Percentiles rank a stretch among this genome's conserved stretches.
Conservation (phyloP, 2,113 vertebrate genomes). For the Atrichornis clamosus region DNA sequence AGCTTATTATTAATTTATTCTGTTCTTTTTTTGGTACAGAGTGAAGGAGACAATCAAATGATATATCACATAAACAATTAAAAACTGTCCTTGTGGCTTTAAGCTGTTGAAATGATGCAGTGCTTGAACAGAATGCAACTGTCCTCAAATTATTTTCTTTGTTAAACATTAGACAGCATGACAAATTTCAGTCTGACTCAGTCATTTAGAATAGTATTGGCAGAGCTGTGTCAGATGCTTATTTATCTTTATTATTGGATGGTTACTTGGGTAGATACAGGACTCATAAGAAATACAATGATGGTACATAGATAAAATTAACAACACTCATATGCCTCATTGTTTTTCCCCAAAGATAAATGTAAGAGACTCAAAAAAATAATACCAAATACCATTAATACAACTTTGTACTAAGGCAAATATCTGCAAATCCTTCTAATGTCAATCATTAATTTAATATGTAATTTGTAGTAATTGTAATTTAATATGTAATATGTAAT, state of each 20-base stretch:
- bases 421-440: not conserved
- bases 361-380: not conserved
- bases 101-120: constrained; percentile 53
- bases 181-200: constrained; percentile 55
- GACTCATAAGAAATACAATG: constrained; percentile 39
- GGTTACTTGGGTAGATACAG: constrained; percentile 14
- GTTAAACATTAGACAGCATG: constrained; percentile 47
- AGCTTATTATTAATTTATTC: constrained; percentile 68
- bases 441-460: not conserved
- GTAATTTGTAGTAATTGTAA: not conserved
- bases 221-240: constrained; percentile 15
- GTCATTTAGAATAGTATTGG: constrained; percentile 38
- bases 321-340: not conserved
- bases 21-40: constrained; percentile 16
- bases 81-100: constrained; percentile 48
- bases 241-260: constrained; percentile 69
- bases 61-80: constrained; percentile 73
- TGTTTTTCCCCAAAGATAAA: constrained; percentile 40
- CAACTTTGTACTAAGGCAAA: not conserved
- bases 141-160: constrained; percentile 60
- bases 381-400: not conserved
- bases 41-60: constrained; percentile 47
- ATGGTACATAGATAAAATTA: constrained; percentile 41
- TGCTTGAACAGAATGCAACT: constrained; percentile 28
- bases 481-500: not conserved